These are phyloP conservation scores for Microtus richardsoni DNA, from an alignment of 2,113 vertebrate species.

Conservation along the genomic window DNA sequence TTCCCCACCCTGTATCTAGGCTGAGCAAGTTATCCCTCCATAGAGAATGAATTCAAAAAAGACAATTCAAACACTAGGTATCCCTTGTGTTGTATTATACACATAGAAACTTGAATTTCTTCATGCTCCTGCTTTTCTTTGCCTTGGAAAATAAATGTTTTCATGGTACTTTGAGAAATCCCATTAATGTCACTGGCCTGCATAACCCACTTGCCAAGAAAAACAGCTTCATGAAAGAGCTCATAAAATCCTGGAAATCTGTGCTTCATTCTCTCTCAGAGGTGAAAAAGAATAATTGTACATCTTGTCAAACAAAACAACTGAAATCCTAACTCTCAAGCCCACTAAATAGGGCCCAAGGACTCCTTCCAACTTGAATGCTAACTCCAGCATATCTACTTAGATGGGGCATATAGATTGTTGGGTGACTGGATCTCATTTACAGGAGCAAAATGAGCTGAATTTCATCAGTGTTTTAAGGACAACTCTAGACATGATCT, in stretches of 20 bases:
- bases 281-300: constrained; percentile 37
- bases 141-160: constrained; percentile 40
- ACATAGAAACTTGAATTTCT: background rate
- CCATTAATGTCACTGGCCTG: constrained; percentile 53
- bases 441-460: background rate
- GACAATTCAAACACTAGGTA: too few relatives aligned
- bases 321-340: constrained; percentile 16
- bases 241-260: constrained; percentile 54
- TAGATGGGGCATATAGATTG: background rate
- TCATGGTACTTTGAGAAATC: constrained; percentile 58
- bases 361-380: background rate
- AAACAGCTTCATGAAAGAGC: constrained; percentile 53
- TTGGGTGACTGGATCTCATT: background rate
- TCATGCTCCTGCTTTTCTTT: background rate
- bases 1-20: too few relatives aligned
- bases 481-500: background rate
- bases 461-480: background rate
- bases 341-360: background rate
- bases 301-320: constrained; percentile 29
- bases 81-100: constrained; percentile 37
- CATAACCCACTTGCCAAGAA: constrained; percentile 59
- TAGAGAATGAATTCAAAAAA: too few relatives aligned
- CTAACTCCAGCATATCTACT: background rate
- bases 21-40: too few relatives aligned
- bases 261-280: background rate